phyloP scores from a whole-genome alignment of 2,888 invertebrate species.

The Eilema griseolum region DNA sequence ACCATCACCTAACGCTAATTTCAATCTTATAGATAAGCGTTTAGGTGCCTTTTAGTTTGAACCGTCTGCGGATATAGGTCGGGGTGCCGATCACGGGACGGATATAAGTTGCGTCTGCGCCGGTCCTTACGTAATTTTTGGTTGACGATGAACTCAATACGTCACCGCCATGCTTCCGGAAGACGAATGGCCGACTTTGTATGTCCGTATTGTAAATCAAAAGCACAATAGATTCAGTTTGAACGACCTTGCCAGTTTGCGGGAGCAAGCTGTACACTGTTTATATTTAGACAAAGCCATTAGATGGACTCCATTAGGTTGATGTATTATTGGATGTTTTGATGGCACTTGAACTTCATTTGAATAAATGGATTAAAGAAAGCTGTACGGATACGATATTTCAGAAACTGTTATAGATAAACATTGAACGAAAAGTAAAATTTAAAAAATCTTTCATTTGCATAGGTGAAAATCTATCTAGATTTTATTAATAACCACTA shows the following conservation, averaged over 20 bases:
- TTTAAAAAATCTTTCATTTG: slow-evolving; percentile 56
- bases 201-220: slow-evolving; percentile 66
- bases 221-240: slow-evolving; percentile 62
- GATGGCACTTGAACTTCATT: slow-evolving; percentile 57
- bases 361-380: slow-evolving; percentile 45
- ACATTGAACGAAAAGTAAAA: slow-evolving; percentile 51
- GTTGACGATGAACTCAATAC: slow-evolving; percentile 83
- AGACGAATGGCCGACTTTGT: slow-evolving; percentile 71
- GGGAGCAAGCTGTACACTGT: slow-evolving; percentile 45
- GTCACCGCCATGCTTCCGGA: slow-evolving; percentile 80
- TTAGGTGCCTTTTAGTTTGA: slow-evolving; percentile 66
- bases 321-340: slow-evolving; percentile 55
- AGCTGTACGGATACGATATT: slow-evolving; percentile 40
- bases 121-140: slow-evolving; percentile 81
- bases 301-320: slow-evolving; percentile 57
- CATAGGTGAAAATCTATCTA: slow-evolving; percentile 24
- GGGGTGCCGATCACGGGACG: slow-evolving; percentile 60
- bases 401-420: slow-evolving; percentile 40
- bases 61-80: slow-evolving; percentile 59
- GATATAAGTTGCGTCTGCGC: slow-evolving; percentile 82
- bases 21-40: slow-evolving; percentile 67
- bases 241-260: slow-evolving; percentile 66
- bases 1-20: slow-evolving; percentile 61
- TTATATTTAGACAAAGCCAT: slow-evolving; percentile 60
- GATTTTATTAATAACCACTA: slow-evolving; percentile 22